A percentile compares a stretch with the other conserved stretches of the same genome.
Conservation (phyloP, 53 echinoderm and acorn worm species). For the Echinometra lucunter region DNA sequence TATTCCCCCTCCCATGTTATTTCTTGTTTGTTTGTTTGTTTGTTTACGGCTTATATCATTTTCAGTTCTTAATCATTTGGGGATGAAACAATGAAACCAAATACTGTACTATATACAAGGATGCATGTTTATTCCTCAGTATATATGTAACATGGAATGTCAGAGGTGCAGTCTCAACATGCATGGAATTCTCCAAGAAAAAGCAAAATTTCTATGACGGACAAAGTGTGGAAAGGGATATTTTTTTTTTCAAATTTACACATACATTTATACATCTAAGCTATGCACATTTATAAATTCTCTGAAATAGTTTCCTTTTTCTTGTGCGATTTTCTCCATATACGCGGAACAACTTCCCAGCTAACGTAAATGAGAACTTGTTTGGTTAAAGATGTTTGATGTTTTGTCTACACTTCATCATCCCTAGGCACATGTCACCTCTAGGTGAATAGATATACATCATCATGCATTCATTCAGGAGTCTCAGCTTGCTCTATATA, state of each 20-base stretch:
- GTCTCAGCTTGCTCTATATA: neutral
- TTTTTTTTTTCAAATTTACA: neutral
- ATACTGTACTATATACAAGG: neutral
- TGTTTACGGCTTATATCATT: neutral
- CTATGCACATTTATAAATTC: neutral
- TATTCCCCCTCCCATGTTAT: neutral
- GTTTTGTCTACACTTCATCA: conserved; percentile 24
- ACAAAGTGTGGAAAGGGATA: neutral
- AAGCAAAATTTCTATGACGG: neutral
- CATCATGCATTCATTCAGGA: neutral
- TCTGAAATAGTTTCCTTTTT: neutral
- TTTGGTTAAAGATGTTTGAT: conserved; percentile 16
- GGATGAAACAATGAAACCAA: neutral
- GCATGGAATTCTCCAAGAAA: neutral
- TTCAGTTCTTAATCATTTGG: neutral
- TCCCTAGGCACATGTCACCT: neutral
- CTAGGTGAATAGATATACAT: neutral
- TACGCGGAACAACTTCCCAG: too few relatives aligned
- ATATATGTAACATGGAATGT: neutral
- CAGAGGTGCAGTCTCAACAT: neutral
- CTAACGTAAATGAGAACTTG: neutral
- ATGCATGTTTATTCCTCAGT: too few relatives aligned
- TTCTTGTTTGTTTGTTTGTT: too few relatives aligned
- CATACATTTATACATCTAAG: neutral
- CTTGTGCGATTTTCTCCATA: neutral